Evolutionary conservation across 2,113 vertebrate species (phyloP), one percentile per base, ranked within the genome.

Genomic region (Ovibos moschatus): DNA sequence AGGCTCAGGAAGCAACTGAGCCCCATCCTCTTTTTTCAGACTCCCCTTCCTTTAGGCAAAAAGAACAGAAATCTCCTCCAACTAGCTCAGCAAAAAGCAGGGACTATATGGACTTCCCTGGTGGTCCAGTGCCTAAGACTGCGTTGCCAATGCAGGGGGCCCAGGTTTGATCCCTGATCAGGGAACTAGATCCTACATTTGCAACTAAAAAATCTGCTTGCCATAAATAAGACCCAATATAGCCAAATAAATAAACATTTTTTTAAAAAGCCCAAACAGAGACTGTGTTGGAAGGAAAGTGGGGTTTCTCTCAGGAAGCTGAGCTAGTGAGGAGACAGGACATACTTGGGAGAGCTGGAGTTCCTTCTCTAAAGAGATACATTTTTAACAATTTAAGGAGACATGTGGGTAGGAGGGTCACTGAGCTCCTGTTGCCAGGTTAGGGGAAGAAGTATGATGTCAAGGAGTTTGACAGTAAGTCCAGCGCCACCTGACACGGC

Each of bases 111-210:
- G 36, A 43, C 21, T 74, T 74, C 71, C 36, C 12, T 40, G 71
- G 36, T 74, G 67, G 67, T 74, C 36, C 3, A 25, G 2, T 43
- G 36, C 0, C 71, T 74, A 25, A 74, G 71, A 74, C 11, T 40
- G n/a, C 0, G 0, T 74, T 40, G 21, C 21, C 2, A 25, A 25
- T 25, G 21, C 36, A 74, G 36, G 71, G 71, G 36, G 36, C 5
- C 67, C 11, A 74, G 36, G 36, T 74, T 25, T 43, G 36, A 74
- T 74, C 21, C 36, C 71, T 25, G 36, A 6, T 40, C 19, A 40
- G 71, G 10, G 71, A 43, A 74, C 36, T 74, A 74, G 71, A 25
- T 40, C 36, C 71, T 74, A 74, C 36, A 74, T 43, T 25, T 74
- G 36, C 36, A 74, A 40, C 21, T 74, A 43, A 71, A 71, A 71